Base-by-base conservation (phyloP, 2,113 vertebrate species). In the Pseudopodoces humilis region DNA sequence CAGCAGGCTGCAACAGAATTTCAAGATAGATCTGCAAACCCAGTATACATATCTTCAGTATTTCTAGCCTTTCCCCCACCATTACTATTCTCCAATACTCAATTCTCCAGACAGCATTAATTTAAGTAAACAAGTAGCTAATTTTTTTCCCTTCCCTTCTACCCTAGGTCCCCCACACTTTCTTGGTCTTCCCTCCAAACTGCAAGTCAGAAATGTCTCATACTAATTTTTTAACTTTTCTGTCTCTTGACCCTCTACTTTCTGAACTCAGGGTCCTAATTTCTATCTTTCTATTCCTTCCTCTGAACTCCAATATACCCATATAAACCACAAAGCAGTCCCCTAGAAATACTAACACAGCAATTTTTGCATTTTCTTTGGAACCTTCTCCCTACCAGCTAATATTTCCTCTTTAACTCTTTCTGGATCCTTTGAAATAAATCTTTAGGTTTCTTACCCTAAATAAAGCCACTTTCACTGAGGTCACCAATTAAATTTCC, bases 281-380 rank as follows among this genome's bases (percentile, higher is more conserved):
- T 68, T 58, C 6, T 17, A 20, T 59, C 62, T 44, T 74, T 4
- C 19, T 74, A 14, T 35, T 91, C 37, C 47, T 39, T 79, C 49
- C 41, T 78, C 60, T 62, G 17, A 25, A 55, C 31, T 64, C 52
- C 21, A 84, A 23, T 23, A 49, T 8, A 69, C 27, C 46, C 24
- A n/a, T 6, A 47, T 1, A 52, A 75, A 70, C 8, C 7, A 59
- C 22, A 89, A 0, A 37, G 2, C 5, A 28, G 15, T 33, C 39
- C 39, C 39, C 22, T 33, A 64, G 13, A 71, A 95, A 83, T 47
- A 86, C 0, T 19, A 74, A 23, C 43, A 43, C 15, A 75, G 55
- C 15, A 28, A 1, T 37, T 37, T 75, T 46, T 53, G 7, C 23
- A 27, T 80, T 53, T 90, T 68, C 53, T 67, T 82, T 19, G 19